Evolutionary conservation across 1,140 invertebrate species (phyloP), one percentile per base, ranked within the genome.

Genomic region (Rhopalosiphum maidis): DNA sequence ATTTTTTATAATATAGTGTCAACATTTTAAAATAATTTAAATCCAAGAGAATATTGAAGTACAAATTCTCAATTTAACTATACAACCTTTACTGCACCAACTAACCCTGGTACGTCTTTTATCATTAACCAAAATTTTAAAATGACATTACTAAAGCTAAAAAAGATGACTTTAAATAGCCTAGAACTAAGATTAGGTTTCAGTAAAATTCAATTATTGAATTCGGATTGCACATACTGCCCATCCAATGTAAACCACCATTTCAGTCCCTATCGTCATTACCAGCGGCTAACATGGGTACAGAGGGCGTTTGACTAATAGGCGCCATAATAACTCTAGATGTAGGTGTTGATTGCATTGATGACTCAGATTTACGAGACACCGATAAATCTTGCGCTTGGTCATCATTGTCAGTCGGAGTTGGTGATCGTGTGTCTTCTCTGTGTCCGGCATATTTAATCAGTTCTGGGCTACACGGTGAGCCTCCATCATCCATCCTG

Each of bases 371-470:
- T 93, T 95, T 95, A 11, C 95, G 94, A 93, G 94, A 94, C 2
- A 96, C 94, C 8, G 96, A 96, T 1, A 96, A 94, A 94, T 96
- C 96, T 92, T 96, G 96, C 0, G 96, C 96, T 88, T 96, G 95
- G 77, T 96, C 95, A 54, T 94, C 94, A 22, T 55, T 93, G 3
- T 94, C 94, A 87, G 94, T 15, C 82, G 94, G 55, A 93, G 94
- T 88, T 93, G 94, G 43, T 93, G 89, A 48, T 93, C 77, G 93
- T 30, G 91, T 91, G 37, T 87, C 93, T 93, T 54, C 55, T 30
- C 91, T 90, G 30, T 93, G 93, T 82, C 94, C 94, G 37, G 94
- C 94, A 93, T 94, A 95, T 93, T 94, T 94, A 83, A 94, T 95
- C 41, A 94, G 93, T 89, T 94, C 94, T 2, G 94, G 95, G 90